phyloP scores from a whole-genome alignment of 2,797 vertebrate species.

The Myotis findleyi region DNA sequence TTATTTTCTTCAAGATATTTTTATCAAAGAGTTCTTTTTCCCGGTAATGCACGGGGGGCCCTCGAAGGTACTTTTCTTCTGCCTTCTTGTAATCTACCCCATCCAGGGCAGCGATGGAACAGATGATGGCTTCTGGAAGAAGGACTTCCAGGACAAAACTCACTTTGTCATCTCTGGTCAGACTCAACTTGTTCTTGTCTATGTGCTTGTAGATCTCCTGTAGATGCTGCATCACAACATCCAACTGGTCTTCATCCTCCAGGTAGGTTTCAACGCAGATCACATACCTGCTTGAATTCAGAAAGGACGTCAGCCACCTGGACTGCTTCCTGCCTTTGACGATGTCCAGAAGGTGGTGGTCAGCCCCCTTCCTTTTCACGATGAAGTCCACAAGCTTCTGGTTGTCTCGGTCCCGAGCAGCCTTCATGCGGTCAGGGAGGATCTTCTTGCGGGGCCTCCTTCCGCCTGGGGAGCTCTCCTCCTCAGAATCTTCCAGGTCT shows the following conservation, averaged over 20 bases:
- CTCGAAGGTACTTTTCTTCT: slow-evolving; percentile 92
- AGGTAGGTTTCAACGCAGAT: slow-evolving; percentile 90
- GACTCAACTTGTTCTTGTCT: slow-evolving; percentile 51
- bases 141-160: slow-evolving; percentile 93
- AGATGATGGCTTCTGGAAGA: slow-evolving; percentile 95
- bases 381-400: slow-evolving; percentile 94
- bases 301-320: slow-evolving; percentile 90
- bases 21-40: slow-evolving; percentile 86
- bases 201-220: slow-evolving; percentile 84
- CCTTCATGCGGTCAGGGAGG: slow-evolving; percentile 92
- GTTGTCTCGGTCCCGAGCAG: slow-evolving; percentile 92
- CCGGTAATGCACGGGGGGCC: slow-evolving; percentile 89
- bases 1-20: slow-evolving; percentile 79
- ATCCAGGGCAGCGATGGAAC: slow-evolving; percentile 92
- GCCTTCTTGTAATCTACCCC: slow-evolving; percentile 91
- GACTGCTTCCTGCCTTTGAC: slow-evolving; percentile 90
- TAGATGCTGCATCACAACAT: slow-evolving; percentile 91
- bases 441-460: slow-evolving; percentile 87
- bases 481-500: slow-evolving; percentile 61
- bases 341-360: slow-evolving; percentile 89
- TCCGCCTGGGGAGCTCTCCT: slow-evolving; percentile 69
- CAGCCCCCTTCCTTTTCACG: slow-evolving; percentile 90
- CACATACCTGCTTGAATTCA: slow-evolving; percentile 78
- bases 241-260: slow-evolving; percentile 93
- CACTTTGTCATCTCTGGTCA: slow-evolving; percentile 85